Evolutionary conservation across 2,888 invertebrate species (phyloP).

Genomic region (Xestobium rufovillosum): DNA sequence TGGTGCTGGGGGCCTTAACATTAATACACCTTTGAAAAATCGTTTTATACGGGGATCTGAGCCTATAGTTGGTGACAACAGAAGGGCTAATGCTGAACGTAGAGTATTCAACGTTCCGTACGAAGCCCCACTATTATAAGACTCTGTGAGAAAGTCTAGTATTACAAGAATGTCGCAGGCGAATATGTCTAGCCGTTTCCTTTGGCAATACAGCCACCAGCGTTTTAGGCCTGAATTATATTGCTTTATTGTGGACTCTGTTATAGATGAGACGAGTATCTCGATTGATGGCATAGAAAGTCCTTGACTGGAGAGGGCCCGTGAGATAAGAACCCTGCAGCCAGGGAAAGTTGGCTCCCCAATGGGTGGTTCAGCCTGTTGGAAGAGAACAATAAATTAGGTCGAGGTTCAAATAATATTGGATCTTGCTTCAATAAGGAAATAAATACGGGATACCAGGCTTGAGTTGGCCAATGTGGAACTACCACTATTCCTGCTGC

Average conservation of each 20-base stretch:
- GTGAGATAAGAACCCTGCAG: slow-evolving; percentile 8
- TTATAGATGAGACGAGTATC: slow-evolving; percentile 8
- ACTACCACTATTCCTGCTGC: too few species aligned
- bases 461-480: too few species aligned
- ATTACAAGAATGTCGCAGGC: too few species aligned
- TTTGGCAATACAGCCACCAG: slow-evolving; percentile 9
- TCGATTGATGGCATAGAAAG: slow-evolving; percentile 6
- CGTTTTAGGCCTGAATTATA: slow-evolving; percentile 8
- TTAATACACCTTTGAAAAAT: slow-evolving; percentile 20
- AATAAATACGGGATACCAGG: too few species aligned
- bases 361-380: slow-evolving; percentile 10
- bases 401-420: too few species aligned
- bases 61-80: slow-evolving; percentile 12
- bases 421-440: too few species aligned
- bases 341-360: slow-evolving; percentile 9
- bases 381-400: too few species aligned
- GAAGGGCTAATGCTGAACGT: slow-evolving; percentile 18
- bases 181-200: slow-evolving; percentile 5
- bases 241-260: slow-evolving; percentile 7
- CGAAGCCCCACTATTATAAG: too few species aligned
- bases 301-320: slow-evolving; percentile 5
- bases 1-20: slow-evolving; percentile 16
- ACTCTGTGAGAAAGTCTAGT: too few species aligned
- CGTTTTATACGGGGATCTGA: slow-evolving; percentile 15
- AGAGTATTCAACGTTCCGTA: slow-evolving; percentile 17